phyloP scores from a whole-genome alignment of 2,888 invertebrate species.

The Hirtodrosophila duncani region DNA sequence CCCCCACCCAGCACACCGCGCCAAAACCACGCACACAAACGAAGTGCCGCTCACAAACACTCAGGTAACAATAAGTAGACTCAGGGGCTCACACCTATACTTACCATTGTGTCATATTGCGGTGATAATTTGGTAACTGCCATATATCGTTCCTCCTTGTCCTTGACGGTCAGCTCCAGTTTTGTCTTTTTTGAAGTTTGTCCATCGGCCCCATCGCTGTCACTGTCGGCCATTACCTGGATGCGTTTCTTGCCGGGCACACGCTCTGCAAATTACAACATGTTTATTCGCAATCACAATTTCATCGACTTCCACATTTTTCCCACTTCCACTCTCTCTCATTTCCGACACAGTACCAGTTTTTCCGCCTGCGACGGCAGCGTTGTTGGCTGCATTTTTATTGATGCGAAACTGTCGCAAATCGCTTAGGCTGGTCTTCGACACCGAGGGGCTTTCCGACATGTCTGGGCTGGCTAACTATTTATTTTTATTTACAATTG shows the following conservation, averaged over 20 bases:
- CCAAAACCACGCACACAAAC: too few species aligned
- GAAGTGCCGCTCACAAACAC: too few species aligned
- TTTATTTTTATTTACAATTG: slow-evolving; percentile 35
- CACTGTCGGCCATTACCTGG: slow-evolving; percentile 76
- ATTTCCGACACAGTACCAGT: slow-evolving; percentile 31
- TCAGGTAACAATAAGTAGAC: too few species aligned
- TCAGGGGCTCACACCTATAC: slow-evolving; percentile 10
- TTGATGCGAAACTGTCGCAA: slow-evolving; percentile 75
- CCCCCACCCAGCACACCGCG: slow-evolving; percentile 8
- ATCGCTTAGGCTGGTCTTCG: slow-evolving; percentile 71
- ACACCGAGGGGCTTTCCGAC: slow-evolving; percentile 62
- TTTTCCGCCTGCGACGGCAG: slow-evolving; percentile 52
- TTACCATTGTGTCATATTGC: slow-evolving; percentile 77
- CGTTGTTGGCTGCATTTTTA: slow-evolving; percentile 59
- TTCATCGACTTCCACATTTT: too few species aligned
- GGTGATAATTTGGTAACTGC: slow-evolving; percentile 75
- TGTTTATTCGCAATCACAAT: too few species aligned
- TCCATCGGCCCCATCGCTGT: slow-evolving; percentile 72
- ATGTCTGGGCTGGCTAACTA: slow-evolving; percentile 39
- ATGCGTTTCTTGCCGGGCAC: slow-evolving; percentile 78
- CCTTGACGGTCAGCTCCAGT: slow-evolving; percentile 68
- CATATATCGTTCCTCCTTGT: slow-evolving; percentile 76
- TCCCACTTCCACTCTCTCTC: too few species aligned
- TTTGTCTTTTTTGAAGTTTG: slow-evolving; percentile 71
- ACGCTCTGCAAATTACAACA: slow-evolving; percentile 68